Evolutionary conservation across 2,797 vertebrate species (phyloP), one percentile per base, ranked within the genome.

Genomic region (Apogon talboti): DNA sequence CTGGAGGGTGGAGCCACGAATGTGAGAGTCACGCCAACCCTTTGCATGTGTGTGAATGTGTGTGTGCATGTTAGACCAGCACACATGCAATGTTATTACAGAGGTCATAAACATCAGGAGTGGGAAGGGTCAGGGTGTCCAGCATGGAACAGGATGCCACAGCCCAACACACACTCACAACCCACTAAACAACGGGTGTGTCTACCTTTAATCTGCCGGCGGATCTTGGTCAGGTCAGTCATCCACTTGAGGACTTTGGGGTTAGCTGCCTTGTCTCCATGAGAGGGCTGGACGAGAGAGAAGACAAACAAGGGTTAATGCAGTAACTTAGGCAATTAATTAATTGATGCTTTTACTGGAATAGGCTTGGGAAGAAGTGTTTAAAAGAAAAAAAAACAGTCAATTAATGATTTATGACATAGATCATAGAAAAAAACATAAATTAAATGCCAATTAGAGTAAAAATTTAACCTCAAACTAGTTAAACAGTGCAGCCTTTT

Each of bases 181-280:
- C 40, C 48, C 18, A 9, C n/a, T 33, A 41, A 14, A 35, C 16
- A 63, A 16, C 0, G 0, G 19, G 43, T 0, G 33, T 13, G 6
- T 66, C 68, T 95, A 99, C 97, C 97, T 99, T 98, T 99, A 81
- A 99, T 96, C 91, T 99, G 97, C 83, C 96, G 93, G 89, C 96
- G 96, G 86, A 97, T 88, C 94, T 98, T 98, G 58, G 96, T 98
- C 85, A 99, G 95, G 85, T 99, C 97, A 7, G 96, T 96, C 97
- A 99, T 99, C 97, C 97, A 99, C 75, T 98, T 99, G 78, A 98
- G 91, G 84, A 98, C 97, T 92, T 98, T 98, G 66, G 97, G 95
- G 91, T 99, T 98, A 85, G 96, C 95, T 92, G 96, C 96, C 91
- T 97, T 98, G 90, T 99, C 97, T 83, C 93, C 96, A 33, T 98